These are phyloP conservation scores for Lepilemur ruficaudatus DNA, from an alignment of 2,797 vertebrate species.

Conservation along the genomic window DNA sequence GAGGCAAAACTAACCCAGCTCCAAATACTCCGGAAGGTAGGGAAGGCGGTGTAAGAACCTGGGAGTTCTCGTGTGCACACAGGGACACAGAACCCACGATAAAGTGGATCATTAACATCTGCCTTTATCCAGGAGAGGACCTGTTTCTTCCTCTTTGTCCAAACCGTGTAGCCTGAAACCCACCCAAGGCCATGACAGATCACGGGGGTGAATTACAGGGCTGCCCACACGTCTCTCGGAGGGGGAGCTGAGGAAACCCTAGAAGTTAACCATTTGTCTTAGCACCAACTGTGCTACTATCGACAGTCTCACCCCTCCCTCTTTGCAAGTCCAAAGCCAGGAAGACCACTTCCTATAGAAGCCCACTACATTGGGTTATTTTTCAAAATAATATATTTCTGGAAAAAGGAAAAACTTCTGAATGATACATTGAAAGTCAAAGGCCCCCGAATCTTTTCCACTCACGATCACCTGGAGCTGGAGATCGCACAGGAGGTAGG, in stretches of 20 bases:
- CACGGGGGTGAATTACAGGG: neutral
- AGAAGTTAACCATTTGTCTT: neutral
- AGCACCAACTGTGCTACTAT: neutral
- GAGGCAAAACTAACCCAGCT: neutral
- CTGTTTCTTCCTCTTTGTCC: neutral
- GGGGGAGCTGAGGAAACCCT: neutral
- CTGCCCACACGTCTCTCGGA: neutral
- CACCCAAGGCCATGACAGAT: neutral
- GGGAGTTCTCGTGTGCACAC: neutral
- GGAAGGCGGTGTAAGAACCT: neutral
- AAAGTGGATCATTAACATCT: neutral
- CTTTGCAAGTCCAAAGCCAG: neutral
- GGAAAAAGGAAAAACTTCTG: neutral
- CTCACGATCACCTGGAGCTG: neutral
- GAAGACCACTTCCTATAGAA: neutral
- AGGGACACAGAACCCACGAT: neutral
- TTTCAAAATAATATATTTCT: neutral
- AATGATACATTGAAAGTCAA: slow-evolving; percentile 44
- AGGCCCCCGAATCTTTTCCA: neutral
- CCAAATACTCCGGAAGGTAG: neutral
- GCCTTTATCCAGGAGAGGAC: neutral
- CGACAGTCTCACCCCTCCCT: no score
- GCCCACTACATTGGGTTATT: neutral
- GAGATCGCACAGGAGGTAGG: neutral
- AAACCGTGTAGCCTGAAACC: neutral